Base-by-base conservation (phyloP, 2,797 vertebrate genomes). In the Chelon auratus region DNA sequence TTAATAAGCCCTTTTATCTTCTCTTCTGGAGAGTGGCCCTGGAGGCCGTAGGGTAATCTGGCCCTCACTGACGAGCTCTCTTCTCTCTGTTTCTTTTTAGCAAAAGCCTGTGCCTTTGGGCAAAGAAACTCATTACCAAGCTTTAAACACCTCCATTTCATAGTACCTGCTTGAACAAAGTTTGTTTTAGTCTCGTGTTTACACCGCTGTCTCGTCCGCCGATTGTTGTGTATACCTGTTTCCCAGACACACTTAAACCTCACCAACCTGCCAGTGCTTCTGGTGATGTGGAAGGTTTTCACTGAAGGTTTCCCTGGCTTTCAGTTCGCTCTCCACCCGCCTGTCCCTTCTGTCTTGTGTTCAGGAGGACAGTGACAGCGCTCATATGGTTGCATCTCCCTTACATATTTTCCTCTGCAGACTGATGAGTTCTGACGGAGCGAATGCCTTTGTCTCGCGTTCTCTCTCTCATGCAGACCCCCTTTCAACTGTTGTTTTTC, bases 1-100 rank as follows among this genome's bases (percentile, higher is more conserved):
- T 94, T 95, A 95, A 95, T 95, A 95, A 93, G 85, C 86, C 71
- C 93, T 95, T 95, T 95, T 93, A 95, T 95, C 93, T 94, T 91
- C 82, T 87, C 69, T 84, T 88, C 77, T 85, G 90, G 88, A 91
- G 86, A 90, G 68, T 82, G 80, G 88, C 86, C 88, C 85, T 79
- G 71, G 62, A 82, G 84, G 85, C 81, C 86, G 83, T 36, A 58
- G 80, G 89, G 67, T 90, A 88, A 89, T 91, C 82, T 90, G 87
- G 84, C 84, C 87, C 77, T 88, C 61, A 50, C 84, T 82, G 78
- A 80, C 63, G 75, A 68, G 68, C 78, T 89, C 72, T 78, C 78
- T 63, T 77, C 72, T 80, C 50, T 63, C 79, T 84, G 72, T 77
- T 80, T 85, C 78, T 77, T 68, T 85, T 82, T 82, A 80, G 71